Evolutionary conservation across 2,888 invertebrate species (phyloP).

Genomic region (Trachelus stipa): DNA sequence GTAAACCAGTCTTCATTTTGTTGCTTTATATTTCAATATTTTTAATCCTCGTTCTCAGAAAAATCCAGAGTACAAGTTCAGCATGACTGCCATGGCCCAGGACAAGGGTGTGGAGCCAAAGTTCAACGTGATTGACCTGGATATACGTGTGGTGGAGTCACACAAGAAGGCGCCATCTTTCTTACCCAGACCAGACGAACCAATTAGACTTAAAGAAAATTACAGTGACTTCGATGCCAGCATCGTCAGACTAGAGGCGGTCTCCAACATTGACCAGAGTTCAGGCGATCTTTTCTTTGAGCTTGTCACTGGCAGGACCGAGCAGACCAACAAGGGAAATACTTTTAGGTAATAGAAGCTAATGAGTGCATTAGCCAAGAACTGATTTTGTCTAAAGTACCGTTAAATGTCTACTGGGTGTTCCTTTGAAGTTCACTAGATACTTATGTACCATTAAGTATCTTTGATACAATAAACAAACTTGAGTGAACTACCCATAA

Average conservation of each 20-base stretch:
- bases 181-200: slow-evolving; percentile 71
- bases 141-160: slow-evolving; percentile 88
- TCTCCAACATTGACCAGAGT: slow-evolving; percentile 82
- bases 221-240: slow-evolving; percentile 77
- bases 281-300: slow-evolving; percentile 80
- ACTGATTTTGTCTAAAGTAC: no score
- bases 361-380: not conserved
- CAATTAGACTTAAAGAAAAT: slow-evolving; percentile 80
- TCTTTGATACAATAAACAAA: not conserved
- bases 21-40: not conserved
- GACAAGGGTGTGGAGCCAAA: slow-evolving; percentile 79
- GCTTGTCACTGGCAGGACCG: slow-evolving; percentile 83
- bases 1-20: not conserved
- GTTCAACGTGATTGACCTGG: slow-evolving; percentile 80
- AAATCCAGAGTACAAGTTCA: slow-evolving; percentile 75
- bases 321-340: slow-evolving; percentile 86
- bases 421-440: not conserved
- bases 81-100: slow-evolving; percentile 80
- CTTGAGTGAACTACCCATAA: not conserved
- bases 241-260: slow-evolving; percentile 78
- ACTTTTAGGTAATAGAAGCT: slow-evolving; percentile 66
- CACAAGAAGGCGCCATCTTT: slow-evolving; percentile 87
- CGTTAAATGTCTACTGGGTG: not conserved
- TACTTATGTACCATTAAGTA: not conserved
- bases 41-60: slow-evolving; percentile 66